phyloP scores from a whole-genome alignment of 2,888 invertebrate genomes.

The Drosophila acutilabella region DNA sequence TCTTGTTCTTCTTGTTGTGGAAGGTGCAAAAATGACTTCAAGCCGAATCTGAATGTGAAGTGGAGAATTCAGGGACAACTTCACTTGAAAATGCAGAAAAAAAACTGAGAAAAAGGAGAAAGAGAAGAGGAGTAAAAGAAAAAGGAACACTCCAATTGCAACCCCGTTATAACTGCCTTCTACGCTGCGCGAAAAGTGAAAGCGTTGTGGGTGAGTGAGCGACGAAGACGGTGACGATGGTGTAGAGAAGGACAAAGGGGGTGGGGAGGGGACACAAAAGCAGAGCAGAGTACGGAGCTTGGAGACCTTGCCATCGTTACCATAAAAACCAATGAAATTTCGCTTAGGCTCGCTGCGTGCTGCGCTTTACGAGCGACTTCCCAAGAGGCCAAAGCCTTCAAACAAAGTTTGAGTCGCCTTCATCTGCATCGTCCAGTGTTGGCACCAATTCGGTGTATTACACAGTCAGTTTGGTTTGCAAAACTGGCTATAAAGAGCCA shows the following conservation, averaged over 20 bases:
- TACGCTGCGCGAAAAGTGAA: constrained; percentile 56
- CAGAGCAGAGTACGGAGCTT: background rate
- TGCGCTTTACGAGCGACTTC: constrained; percentile 73
- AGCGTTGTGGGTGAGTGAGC: constrained; percentile 20
- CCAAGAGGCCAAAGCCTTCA: constrained; percentile 26
- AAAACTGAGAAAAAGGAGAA: background rate
- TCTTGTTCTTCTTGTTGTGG: constrained; percentile 7
- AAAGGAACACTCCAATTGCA: constrained; percentile 25
- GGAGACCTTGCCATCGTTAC: constrained; percentile 45
- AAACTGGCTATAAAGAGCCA: background rate
- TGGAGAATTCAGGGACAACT: constrained; percentile 17
- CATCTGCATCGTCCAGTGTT: background rate
- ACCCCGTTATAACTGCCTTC: constrained; percentile 31
- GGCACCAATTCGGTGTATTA: background rate
- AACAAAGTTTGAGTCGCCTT: constrained; percentile 3
- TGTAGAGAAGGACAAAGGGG: too few relatives aligned
- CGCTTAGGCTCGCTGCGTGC: constrained; percentile 65
- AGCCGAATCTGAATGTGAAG: constrained; percentile 13
- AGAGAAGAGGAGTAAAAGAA: background rate
- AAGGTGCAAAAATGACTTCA: constrained; percentile 52
- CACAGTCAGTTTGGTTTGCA: background rate
- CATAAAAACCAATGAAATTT: constrained; percentile 79
- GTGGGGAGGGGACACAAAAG: background rate
- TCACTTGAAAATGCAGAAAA: constrained; percentile 2
- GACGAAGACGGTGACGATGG: too few relatives aligned